Conservation (phyloP, 1,140 invertebrate genomes). For the Scaptodrosophila lebanonensis region DNA sequence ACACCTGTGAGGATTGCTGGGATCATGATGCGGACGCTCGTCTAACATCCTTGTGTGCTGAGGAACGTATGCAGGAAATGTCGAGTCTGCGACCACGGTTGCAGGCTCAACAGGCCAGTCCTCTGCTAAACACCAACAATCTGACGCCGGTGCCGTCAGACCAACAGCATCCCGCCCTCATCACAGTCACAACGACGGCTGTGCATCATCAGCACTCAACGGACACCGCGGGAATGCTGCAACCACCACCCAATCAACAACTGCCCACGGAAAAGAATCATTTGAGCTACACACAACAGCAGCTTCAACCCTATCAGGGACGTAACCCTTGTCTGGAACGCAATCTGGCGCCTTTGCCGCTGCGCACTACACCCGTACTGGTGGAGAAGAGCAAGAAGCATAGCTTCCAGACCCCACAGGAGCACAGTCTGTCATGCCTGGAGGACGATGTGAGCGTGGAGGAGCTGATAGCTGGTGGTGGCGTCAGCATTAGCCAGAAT, state of each 20-base stretch:
- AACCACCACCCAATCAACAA: conserved; percentile 69
- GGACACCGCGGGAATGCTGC: conserved; percentile 49
- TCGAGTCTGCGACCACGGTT: conserved; percentile 79
- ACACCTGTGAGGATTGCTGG: conserved; percentile 96
- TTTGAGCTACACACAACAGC: conserved; percentile 70
- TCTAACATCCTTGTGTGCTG: conserved; percentile 92
- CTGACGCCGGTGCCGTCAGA: conserved; percentile 28
- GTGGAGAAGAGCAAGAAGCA: conserved; percentile 83
- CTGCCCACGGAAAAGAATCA: conserved; percentile 69
- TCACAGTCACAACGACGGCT: conserved; percentile 45
- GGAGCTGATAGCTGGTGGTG: conserved; percentile 59
- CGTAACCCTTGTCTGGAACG: conserved; percentile 92
- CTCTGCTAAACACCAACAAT: conserved; percentile 71
- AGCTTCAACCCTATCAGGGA: conserved; percentile 89
- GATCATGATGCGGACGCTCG: conserved; percentile 95
- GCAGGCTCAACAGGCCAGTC: conserved; percentile 59
- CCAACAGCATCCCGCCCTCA: conserved; percentile 6
- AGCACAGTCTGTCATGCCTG: conserved; percentile 68
- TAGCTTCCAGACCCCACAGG: conserved; percentile 61
- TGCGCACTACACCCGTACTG: conserved; percentile 81
- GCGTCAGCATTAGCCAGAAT: conserved; percentile 19
- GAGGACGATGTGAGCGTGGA: conserved; percentile 76
- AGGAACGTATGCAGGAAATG: conserved; percentile 89
- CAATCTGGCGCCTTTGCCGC: conserved; percentile 84
- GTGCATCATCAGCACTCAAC: conserved; percentile 52